Conservation (phyloP, 2,797 vertebrate genomes). For the Antennarius maculatus region DNA sequence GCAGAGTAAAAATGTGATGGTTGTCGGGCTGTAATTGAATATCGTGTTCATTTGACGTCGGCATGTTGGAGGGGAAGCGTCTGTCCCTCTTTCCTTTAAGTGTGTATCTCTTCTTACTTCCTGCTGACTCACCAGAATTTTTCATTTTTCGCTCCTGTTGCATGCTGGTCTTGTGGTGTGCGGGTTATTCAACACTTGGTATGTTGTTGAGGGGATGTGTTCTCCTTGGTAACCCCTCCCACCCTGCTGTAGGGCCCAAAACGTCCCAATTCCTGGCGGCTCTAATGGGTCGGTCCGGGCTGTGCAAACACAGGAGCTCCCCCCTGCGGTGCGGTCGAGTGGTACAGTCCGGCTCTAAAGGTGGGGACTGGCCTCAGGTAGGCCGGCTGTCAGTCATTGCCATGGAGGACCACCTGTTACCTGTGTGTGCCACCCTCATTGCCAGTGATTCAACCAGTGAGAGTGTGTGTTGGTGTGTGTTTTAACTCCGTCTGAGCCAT, state of each 20-base stretch:
- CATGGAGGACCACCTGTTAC: constrained; percentile 78
- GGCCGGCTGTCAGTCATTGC: constrained; percentile 80
- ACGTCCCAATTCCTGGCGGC: constrained; percentile 81
- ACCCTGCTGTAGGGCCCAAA: constrained; percentile 79
- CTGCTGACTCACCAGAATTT: constrained; percentile 30
- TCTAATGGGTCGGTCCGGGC: constrained; percentile 84
- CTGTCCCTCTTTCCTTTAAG: constrained; percentile 50
- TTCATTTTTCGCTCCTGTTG: constrained; percentile 29
- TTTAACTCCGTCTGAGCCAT: constrained; percentile 58
- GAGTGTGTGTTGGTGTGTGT: constrained; percentile 39
- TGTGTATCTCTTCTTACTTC: constrained; percentile 48
- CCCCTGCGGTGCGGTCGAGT: constrained; percentile 79
- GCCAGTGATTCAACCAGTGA: constrained; percentile 47
- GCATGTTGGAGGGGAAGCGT: too few species aligned
- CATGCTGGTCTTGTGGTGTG: constrained; percentile 51
- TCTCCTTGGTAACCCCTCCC: constrained; percentile 66
- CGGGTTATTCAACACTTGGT: constrained; percentile 50
- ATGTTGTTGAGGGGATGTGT: constrained; percentile 63
- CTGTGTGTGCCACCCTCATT: constrained; percentile 65
- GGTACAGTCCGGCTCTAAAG: constrained; percentile 84
- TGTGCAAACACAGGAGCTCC: constrained; percentile 83
- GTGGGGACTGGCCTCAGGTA: constrained; percentile 86
- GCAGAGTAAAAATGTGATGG: too few species aligned
- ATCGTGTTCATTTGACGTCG: too few species aligned
- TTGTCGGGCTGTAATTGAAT: too few species aligned